Base-by-base conservation (phyloP, 2,113 vertebrate species). In the Siniperca chuatsi region DNA sequence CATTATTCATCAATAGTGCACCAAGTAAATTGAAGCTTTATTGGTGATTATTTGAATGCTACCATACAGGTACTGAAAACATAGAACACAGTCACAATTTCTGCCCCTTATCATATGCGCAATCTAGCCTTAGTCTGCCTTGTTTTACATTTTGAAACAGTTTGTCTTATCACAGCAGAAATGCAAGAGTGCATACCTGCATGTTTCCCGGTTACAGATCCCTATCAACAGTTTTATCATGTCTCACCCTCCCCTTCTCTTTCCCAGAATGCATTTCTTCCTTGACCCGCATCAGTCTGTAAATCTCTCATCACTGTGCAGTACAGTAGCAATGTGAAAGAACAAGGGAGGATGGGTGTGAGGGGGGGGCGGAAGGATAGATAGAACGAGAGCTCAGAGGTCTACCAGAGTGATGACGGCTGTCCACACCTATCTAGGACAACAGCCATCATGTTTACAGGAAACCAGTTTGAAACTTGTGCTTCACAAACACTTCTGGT, bases 401-500 rank as follows among this genome's bases (percentile, higher is more conserved):
- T 89, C 75, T 35, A 11, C 11, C 6, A 15, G 50, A 54, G 74
- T 42, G 90, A 87, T 83, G 84, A 92, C 3, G 15, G 79, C 87
- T 91, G 79, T 94, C 89, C 76, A 72, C 88, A 87, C 88, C 79
- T 84, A 55, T 65, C 40, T 12, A 40, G 55, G 60, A 87, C 84
- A 81, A 87, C 81, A 83, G 42, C 25, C 44, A 8, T 68, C 50
- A 69, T 81, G 90, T 88, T 89, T 83, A 70, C 61, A 73, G 67
- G 65, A 93, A 94, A 93, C 90, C 72, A 84, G 89, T 90, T 83
- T 68, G 77, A 90, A 44, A 76, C 74, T 62, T 79, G n/a, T 57
- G 48, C 61, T 68, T 87, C 25, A 54, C 37, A 84, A 86, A 68
- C 40, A 64, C 9, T 21, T 78, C 65, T 70, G 60, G 16, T 67